Conservation (phyloP, 2,888 invertebrate genomes). For the Dynastes maya region DNA sequence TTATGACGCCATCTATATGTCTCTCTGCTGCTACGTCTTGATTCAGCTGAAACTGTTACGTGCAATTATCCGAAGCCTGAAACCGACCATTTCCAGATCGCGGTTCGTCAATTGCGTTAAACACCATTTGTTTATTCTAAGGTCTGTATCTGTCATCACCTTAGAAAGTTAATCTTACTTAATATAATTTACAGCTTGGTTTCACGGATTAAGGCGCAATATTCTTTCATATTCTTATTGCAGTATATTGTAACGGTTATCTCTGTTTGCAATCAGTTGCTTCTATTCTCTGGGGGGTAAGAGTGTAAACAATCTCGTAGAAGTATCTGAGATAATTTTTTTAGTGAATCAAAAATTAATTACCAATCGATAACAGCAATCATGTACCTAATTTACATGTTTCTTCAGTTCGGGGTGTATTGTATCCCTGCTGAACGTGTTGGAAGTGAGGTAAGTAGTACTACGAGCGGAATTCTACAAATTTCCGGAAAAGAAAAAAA, state of each 20-base stretch:
- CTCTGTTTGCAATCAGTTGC: neutral
- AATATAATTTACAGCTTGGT: conserved; percentile 1
- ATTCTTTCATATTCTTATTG: neutral
- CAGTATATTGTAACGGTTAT: neutral
- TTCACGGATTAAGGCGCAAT: conserved; percentile 6
- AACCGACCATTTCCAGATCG: neutral
- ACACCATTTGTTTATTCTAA: conserved; percentile 8
- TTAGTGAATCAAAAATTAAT: neutral
- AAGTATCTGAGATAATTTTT: neutral
- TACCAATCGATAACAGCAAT: neutral
- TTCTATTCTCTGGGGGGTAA: neutral
- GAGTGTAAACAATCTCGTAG: neutral
- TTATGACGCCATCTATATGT: neutral
- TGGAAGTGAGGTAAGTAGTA: neutral
- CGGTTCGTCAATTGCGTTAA: neutral
- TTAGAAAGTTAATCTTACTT: neutral
- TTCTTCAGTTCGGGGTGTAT: neutral
- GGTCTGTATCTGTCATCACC: neutral
- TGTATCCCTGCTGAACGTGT: neutral
- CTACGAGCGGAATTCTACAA: no score
- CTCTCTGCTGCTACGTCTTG: neutral
- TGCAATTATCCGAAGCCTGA: neutral
- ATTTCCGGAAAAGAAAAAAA: no score
- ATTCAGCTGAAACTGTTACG: conserved; percentile 12
- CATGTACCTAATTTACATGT: neutral